Conservation (phyloP, 2,888 invertebrate species). For the Caenorhabditis plicata region DNA sequence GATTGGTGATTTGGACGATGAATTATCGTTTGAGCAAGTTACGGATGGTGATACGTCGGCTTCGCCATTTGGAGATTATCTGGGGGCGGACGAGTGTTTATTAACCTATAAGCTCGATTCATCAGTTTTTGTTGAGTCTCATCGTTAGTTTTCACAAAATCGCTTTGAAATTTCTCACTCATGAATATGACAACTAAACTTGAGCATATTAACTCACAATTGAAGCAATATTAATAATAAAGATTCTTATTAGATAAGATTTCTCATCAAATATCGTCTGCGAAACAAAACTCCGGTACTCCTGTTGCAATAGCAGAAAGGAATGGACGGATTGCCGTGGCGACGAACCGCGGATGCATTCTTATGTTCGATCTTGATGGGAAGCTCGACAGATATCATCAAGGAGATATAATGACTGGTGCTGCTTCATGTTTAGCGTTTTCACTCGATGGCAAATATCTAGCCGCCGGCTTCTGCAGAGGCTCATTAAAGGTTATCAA, state of each 20-base stretch:
- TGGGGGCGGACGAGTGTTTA: slow-evolving; percentile 5
- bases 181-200: not conserved
- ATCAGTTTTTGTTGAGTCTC: slow-evolving; percentile 27
- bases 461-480: slow-evolving; percentile 43
- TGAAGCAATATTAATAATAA: too few relatives aligned
- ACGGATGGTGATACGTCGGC: slow-evolving; percentile 12
- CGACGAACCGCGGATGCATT: slow-evolving; percentile 49
- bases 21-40: slow-evolving; percentile 28
- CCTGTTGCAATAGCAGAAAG: slow-evolving; percentile 42
- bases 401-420: slow-evolving; percentile 35
- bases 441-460: slow-evolving; percentile 31
- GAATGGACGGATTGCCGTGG: slow-evolving; percentile 48
- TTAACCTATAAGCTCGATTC: slow-evolving; percentile 40
- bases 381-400: slow-evolving; percentile 43
- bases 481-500: slow-evolving; percentile 41
- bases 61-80: slow-evolving; percentile 15
- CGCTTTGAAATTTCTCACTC: not conserved
- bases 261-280: slow-evolving; percentile 47
- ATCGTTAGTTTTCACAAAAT: slow-evolving; percentile 16
- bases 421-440: slow-evolving; percentile 44
- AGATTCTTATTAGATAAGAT: slow-evolving; percentile 39
- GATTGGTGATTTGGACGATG: slow-evolving; percentile 35
- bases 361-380: slow-evolving; percentile 50
- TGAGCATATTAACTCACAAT: not conserved
- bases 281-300: slow-evolving; percentile 34